A percentile compares a stretch with the other conserved stretches of the same genome.
phyloP scores from a whole-genome alignment of 2,797 vertebrate species.

The Microcaecilia unicolor region DNA sequence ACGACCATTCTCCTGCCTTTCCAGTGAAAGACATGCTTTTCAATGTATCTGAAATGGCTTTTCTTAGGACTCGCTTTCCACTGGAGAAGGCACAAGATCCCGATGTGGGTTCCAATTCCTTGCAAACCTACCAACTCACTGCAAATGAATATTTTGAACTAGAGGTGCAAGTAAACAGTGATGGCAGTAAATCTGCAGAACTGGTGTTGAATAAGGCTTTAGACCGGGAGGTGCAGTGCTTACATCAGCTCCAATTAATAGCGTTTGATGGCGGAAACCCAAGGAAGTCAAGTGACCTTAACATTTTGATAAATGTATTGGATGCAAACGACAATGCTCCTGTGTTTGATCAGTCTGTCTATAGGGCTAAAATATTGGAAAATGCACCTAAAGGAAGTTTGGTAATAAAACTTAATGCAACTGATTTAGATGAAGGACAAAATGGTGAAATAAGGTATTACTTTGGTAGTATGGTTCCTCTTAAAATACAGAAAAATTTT shows the following conservation, averaged over 20 bases:
- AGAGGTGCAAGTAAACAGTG: conserved; percentile 52
- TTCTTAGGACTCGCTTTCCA: conserved; percentile 32
- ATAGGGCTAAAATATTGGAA: neutral
- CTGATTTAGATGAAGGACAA: neutral
- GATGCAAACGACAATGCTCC: conserved; percentile 42
- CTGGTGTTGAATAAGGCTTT: conserved; percentile 35
- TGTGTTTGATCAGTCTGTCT: conserved; percentile 26
- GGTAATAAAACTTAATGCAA: neutral
- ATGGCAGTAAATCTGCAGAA: conserved; percentile 29
- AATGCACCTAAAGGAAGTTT: neutral
- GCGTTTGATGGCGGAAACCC: conserved; percentile 35
- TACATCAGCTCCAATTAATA: conserved; percentile 33
- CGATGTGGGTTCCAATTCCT: conserved; percentile 31
- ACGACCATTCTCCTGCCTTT: conserved; percentile 40
- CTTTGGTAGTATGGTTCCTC: no score
- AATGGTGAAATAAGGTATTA: no score
- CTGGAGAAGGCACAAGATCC: conserved; percentile 36
- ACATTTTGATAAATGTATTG: conserved; percentile 32
- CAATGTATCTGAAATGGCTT: conserved; percentile 27
- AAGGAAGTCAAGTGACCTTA: conserved; percentile 25
- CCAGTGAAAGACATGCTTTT: conserved; percentile 29
- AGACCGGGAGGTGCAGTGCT: conserved; percentile 29
- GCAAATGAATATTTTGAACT: conserved; percentile 33
- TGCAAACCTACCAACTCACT: conserved; percentile 35
- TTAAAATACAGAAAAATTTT: no score